Percentiles rank a stretch among this genome's conserved stretches.
These are phyloP conservation scores for Rhyacichthys aspro DNA, from an alignment of 2,797 vertebrate species.

Conservation along the genomic window DNA sequence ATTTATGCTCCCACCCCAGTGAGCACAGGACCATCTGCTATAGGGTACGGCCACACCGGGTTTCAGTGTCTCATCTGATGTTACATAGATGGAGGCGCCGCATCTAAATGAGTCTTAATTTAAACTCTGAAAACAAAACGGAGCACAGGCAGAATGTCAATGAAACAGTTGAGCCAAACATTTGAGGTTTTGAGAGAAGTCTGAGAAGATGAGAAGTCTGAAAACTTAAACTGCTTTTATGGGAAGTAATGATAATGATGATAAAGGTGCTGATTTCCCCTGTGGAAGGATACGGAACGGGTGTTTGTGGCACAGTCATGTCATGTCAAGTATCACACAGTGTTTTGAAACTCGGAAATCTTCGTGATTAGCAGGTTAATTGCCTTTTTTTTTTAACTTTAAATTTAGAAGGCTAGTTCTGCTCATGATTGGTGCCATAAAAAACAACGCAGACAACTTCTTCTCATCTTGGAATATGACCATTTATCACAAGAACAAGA, in stretches of 20 bases:
- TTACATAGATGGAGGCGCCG: constrained; percentile 9
- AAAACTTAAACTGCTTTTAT: constrained; percentile 7
- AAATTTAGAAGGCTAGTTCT: too few relatives aligned
- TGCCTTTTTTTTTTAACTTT: too few relatives aligned
- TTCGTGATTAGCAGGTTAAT: too few relatives aligned
- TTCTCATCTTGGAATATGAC: too few relatives aligned
- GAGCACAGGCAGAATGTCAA: constrained; percentile 12
- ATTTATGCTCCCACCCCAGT: constrained; percentile 28
- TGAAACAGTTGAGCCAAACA: constrained; percentile 5
- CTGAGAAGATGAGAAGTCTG: constrained; percentile 6
- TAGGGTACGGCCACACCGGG: constrained; percentile 30
- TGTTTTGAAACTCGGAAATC: too few relatives aligned
- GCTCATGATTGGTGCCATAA: too few relatives aligned
- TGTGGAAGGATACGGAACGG: too few relatives aligned
- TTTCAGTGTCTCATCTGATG: constrained; percentile 27
- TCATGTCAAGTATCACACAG: too few relatives aligned
- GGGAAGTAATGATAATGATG: not conserved
- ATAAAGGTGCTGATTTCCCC: too few relatives aligned
- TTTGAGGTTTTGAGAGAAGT: constrained; percentile 9
- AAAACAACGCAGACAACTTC: too few relatives aligned
- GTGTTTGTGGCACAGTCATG: too few relatives aligned
- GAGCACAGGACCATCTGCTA: constrained; percentile 45
- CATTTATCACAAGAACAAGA: too few relatives aligned
- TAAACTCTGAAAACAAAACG: constrained; percentile 16
- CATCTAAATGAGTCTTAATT: constrained; percentile 19